A percentile compares a stretch with the other conserved stretches of the same genome.
Evolutionary conservation across 2,888 invertebrate genomes (phyloP).

Genomic region (Elgonia sp.): DNA sequence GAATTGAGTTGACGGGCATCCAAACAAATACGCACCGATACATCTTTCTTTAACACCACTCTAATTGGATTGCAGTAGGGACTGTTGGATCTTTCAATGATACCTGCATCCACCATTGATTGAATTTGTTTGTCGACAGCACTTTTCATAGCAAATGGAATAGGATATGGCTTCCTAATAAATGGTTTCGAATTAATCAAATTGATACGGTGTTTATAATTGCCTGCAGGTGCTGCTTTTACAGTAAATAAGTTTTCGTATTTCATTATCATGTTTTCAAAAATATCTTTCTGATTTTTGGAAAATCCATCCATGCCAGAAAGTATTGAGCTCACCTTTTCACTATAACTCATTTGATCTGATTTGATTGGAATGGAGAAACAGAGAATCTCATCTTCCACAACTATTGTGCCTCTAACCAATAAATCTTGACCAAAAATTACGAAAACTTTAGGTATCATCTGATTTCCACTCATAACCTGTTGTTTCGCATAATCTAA

Average conservation of each 20-base stretch:
- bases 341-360: background rate
- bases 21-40: constrained; percentile 69
- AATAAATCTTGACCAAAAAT: background rate
- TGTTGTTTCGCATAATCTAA: background rate
- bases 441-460: background rate
- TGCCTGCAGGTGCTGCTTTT: constrained; percentile 9
- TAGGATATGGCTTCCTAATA: constrained; percentile 77
- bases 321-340: background rate
- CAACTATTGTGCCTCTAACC: background rate
- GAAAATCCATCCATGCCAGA: background rate
- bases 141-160: constrained; percentile 77
- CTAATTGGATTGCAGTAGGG: constrained; percentile 81
- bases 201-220: constrained; percentile 78
- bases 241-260: constrained; percentile 26
- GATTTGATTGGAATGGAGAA: background rate
- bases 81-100: constrained; percentile 78
- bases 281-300: background rate
- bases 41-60: constrained; percentile 79
- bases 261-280: constrained; percentile 20
- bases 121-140: constrained; percentile 77
- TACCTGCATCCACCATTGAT: constrained; percentile 77
- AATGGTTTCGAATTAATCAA: constrained; percentile 75
- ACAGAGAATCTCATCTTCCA: background rate
- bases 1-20: constrained; percentile 81
- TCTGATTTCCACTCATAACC: background rate